Percentiles rank a stretch among this genome's conserved stretches.
Evolutionary conservation across 2,113 vertebrate genomes (phyloP).

Genomic region (Vireo altiloquus): DNA sequence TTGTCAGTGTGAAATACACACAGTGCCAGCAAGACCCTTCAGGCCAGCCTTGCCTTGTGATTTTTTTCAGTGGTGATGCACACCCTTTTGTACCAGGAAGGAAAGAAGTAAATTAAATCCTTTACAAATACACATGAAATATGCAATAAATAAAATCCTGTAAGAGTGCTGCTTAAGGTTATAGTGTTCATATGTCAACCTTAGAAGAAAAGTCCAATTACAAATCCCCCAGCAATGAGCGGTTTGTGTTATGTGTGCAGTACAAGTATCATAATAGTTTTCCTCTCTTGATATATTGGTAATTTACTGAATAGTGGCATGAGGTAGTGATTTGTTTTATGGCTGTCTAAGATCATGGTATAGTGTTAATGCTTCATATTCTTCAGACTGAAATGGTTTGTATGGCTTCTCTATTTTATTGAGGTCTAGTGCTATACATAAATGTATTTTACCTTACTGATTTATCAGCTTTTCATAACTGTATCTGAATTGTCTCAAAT

Average conservation of each 20-base stretch:
- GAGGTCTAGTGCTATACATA: neutral
- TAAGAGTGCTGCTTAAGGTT: neutral
- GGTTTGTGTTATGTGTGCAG: neutral
- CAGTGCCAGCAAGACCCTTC: neutral
- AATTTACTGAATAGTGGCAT: neutral
- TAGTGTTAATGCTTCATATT: neutral
- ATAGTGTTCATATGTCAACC: neutral
- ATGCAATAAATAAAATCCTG: neutral
- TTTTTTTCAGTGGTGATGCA: neutral
- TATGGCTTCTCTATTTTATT: neutral
- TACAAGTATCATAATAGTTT: neutral
- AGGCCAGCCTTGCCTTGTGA: neutral
- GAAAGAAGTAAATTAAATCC: neutral
- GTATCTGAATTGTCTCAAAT: neutral
- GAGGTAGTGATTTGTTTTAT: neutral
- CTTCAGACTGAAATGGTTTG: neutral
- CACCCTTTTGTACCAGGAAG: neutral
- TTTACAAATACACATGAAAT: neutral
- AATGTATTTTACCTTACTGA: neutral
- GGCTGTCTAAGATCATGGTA: neutral
- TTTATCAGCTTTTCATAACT: neutral
- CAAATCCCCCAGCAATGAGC: neutral
- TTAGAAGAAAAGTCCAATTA: slow-evolving; percentile 3
- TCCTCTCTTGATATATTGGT: neutral
- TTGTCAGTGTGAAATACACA: neutral